Evolutionary conservation across 2,113 vertebrate species (phyloP).

Genomic region (Aleadryas rufinucha): DNA sequence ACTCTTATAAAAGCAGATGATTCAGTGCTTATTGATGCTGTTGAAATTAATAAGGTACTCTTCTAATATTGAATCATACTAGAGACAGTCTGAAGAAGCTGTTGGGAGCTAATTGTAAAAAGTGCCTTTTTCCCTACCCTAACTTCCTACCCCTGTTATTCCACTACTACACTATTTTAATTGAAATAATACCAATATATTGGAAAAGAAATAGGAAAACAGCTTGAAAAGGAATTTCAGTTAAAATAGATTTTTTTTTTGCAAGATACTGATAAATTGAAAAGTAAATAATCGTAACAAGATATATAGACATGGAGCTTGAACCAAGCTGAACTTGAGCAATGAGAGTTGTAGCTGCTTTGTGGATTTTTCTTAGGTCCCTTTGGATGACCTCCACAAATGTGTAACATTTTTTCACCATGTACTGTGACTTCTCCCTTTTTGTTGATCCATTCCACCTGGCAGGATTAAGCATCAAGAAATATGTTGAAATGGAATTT

Average conservation of each 20-base stretch:
- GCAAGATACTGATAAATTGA: neutral
- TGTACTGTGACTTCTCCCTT: neutral
- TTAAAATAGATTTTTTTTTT: neutral
- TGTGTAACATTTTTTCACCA: slow-evolving; percentile 2
- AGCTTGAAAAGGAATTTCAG: neutral
- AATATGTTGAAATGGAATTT: slow-evolving; percentile 47
- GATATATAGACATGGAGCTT: neutral
- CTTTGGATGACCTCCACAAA: neutral
- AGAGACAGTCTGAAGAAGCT: neutral
- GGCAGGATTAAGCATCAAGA: slow-evolving; percentile 48
- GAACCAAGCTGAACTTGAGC: slow-evolving; percentile 1
- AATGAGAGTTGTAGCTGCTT: neutral
- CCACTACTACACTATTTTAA: neutral
- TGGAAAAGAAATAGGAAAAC: neutral
- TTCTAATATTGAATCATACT: neutral
- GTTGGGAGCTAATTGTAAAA: neutral
- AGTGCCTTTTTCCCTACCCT: neutral
- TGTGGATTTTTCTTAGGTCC: neutral
- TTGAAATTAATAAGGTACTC: neutral
- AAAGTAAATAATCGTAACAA: neutral
- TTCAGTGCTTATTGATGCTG: neutral
- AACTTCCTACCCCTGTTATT: neutral
- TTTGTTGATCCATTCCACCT: slow-evolving; percentile 54
- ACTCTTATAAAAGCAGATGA: neutral
- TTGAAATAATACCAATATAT: neutral